A percentile compares a stretch with the other conserved stretches of the same genome.
Conservation (phyloP, 2,113 vertebrate species). For the Caranx ignobilis region DNA sequence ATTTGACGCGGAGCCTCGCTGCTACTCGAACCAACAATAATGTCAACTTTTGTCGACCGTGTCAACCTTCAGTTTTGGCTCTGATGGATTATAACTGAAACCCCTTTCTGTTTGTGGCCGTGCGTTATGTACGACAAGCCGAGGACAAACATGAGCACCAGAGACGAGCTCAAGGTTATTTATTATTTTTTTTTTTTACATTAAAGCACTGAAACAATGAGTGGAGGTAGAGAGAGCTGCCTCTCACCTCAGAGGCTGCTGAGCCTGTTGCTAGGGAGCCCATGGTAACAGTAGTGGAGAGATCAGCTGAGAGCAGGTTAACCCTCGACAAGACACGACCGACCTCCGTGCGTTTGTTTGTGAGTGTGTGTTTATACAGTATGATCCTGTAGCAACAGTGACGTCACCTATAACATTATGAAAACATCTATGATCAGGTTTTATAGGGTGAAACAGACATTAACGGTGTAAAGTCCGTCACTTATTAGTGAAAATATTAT, state of each 20-base stretch:
- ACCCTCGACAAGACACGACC: conserved; percentile 50
- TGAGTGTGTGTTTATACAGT: conserved; percentile 11
- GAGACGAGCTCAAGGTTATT: conserved; percentile 15
- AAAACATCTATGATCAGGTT: too few relatives aligned
- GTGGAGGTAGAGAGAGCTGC: conserved; percentile 16
- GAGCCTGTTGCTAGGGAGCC: conserved; percentile 71
- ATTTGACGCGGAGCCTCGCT: too few relatives aligned
- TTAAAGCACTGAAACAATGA: conserved; percentile 31
- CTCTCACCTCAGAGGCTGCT: conserved; percentile 48
- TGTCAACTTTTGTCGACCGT: too few relatives aligned
- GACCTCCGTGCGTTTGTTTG: conserved; percentile 22
- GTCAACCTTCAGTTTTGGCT: too few relatives aligned
- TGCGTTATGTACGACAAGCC: conserved; percentile 55
- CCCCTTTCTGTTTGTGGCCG: conserved; percentile 10
- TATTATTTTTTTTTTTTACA: neutral
- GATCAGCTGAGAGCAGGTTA: conserved; percentile 46
- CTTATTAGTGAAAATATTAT: too few relatives aligned
- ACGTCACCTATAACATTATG: too few relatives aligned
- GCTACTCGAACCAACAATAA: too few relatives aligned
- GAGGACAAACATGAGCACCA: conserved; percentile 6
- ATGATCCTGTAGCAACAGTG: too few relatives aligned
- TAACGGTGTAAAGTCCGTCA: too few relatives aligned
- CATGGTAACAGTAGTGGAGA: conserved; percentile 56
- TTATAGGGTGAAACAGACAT: too few relatives aligned
- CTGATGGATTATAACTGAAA: neutral